These are phyloP conservation scores for Agrotis clavis DNA, from an alignment of 2,888 invertebrate genomes.

Conservation along the genomic window DNA sequence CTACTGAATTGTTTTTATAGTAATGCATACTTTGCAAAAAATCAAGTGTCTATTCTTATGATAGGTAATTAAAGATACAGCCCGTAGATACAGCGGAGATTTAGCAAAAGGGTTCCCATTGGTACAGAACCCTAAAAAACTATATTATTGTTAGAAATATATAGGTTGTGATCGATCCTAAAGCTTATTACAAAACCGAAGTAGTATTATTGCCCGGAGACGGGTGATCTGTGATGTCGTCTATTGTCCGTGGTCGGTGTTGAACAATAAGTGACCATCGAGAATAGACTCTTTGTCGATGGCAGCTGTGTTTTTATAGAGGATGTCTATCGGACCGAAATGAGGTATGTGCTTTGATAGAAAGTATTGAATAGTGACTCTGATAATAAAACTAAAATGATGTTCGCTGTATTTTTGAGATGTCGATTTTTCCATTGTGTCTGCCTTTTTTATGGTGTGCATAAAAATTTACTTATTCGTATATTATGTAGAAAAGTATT, in stretches of 20 bases:
- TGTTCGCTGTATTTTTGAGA: constrained; percentile 16
- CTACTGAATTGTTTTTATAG: too few relatives aligned
- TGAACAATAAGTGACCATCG: constrained; percentile 89
- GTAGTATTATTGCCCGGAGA: constrained; percentile 80
- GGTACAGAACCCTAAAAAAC: constrained; percentile 57
- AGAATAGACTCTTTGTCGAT: constrained; percentile 81
- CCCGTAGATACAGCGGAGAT: neutral
- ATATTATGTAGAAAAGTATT: neutral
- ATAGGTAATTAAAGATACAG: neutral
- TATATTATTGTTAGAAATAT: constrained; percentile 74
- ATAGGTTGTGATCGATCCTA: constrained; percentile 77
- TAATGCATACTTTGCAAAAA: neutral
- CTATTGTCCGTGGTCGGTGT: constrained; percentile 81
- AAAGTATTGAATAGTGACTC: constrained; percentile 17
- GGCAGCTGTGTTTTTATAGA: constrained; percentile 87
- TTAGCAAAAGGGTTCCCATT: neutral
- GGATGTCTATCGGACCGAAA: constrained; percentile 78
- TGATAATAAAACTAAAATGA: constrained; percentile 35
- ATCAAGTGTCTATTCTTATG: neutral
- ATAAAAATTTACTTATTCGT: neutral
- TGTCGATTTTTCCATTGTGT: constrained; percentile 4
- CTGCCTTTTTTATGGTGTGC: constrained; percentile 24
- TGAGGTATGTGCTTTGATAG: constrained; percentile 74
- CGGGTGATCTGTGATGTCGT: constrained; percentile 85
- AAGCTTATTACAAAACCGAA: constrained; percentile 82